Base-by-base conservation (phyloP, 2,888 invertebrate species). In the Andrena flavipes region DNA sequence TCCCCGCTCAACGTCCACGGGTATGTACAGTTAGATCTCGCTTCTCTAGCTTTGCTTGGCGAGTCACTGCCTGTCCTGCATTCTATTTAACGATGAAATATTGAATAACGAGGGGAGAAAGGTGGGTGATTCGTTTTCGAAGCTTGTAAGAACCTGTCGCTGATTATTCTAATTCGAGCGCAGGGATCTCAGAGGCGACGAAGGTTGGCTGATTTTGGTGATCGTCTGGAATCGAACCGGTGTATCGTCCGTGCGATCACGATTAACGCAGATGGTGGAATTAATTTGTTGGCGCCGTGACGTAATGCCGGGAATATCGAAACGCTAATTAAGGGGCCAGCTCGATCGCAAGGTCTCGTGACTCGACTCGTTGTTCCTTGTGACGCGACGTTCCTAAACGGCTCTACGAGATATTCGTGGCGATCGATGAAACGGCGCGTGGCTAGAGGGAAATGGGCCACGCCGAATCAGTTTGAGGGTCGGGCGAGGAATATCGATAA, bases 1-100 rank as follows among this genome's bases (percentile, higher is more conserved):
- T 51, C 68, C 76, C 33, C 69, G 62, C 84, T 65, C 51, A 10
- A 7, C 64, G 63, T 63, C 49, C 79, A 35, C 64, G 60, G 56
- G 72, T 74, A 77, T 78, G 87, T 88, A 89, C 89, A 88, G 89
- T 88, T 88, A 89, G 82, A 82, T 69, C 79, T 77, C 69, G 77
- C 72, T 68, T 20, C 23, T 49, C 60, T 48, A 16, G 49, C 29
- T 48, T 56, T n/a, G 7, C 26, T 42, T 56, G 56, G 56, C 23
- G 56, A 20, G 20, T 2, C 20, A 2, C 20, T 8, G 51, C 51
- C 51, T 8, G 51, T 2, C 51, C 7, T 20, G 26, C 26, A 56
- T 56, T 54, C 35, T 42, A 42, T 42, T 42, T 16, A 42, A 42
- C 42, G 16, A 42, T 42, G 42, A 42, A 42, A 42, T 42, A 42